Percentiles rank a stretch among this genome's conserved stretches.
Evolutionary conservation across 2,888 invertebrate genomes (phyloP).

Genomic region (Synergus gifuensis): DNA sequence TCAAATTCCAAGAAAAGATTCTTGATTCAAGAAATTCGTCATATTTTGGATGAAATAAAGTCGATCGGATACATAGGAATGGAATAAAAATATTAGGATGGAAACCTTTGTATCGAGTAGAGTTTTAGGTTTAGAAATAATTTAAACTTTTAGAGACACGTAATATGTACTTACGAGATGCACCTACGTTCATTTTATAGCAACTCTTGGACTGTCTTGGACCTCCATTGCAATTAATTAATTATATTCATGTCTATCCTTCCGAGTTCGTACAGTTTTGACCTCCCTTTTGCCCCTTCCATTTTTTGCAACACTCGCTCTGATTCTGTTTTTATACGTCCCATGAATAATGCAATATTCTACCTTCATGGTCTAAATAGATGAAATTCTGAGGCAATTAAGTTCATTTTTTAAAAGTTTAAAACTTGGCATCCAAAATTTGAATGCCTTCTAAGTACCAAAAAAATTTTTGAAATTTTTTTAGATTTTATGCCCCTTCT

Average conservation of each 20-base stretch:
- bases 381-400: too few relatives aligned
- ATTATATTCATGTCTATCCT: constrained; percentile 50
- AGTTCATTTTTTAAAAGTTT: too few relatives aligned
- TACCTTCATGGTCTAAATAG: background rate
- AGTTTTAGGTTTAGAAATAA: constrained; percentile 8
- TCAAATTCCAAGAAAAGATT: background rate
- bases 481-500: background rate
- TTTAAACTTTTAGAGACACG: background rate
- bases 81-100: background rate
- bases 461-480: too few relatives aligned
- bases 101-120: background rate
- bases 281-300: constrained; percentile 35
- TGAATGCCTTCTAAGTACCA: too few relatives aligned
- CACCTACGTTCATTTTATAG: constrained; percentile 58
- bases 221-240: constrained; percentile 57
- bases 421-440: too few relatives aligned
- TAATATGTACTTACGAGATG: constrained; percentile 36
- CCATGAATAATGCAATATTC: background rate
- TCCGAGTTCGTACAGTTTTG: constrained; percentile 51
- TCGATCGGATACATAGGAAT: background rate
- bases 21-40: too few relatives aligned
- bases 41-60: too few relatives aligned
- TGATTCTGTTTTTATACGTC: background rate
- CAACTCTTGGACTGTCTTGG: constrained; percentile 47
- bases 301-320: background rate